A percentile compares a stretch with the other conserved stretches of the same genome.
These are phyloP conservation scores for Chorisops tibialis DNA, from an alignment of 2,888 invertebrate genomes.

Conservation along the genomic window DNA sequence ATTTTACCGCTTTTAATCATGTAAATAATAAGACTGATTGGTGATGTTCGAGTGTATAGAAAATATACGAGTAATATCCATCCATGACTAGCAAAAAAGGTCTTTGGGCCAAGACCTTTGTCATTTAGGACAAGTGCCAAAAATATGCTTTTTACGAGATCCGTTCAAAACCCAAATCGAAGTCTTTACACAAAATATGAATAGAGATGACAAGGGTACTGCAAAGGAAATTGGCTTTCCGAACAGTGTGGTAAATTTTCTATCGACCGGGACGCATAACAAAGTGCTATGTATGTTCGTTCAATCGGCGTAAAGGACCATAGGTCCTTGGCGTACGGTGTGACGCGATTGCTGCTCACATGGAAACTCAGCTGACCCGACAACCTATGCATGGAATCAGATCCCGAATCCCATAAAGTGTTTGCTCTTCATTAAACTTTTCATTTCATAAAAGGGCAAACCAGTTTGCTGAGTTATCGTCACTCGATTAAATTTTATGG, in stretches of 20 bases:
- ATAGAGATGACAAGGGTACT: slow-evolving; percentile 11
- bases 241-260: not conserved
- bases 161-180: not conserved
- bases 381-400: not conserved
- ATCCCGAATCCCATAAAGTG: slow-evolving; percentile 10
- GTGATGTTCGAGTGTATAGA: no score
- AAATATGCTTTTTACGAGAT: slow-evolving; percentile 7
- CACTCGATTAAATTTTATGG: slow-evolving; percentile 26
- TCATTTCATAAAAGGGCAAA: slow-evolving; percentile 16
- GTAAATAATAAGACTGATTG: no score
- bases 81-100: no score
- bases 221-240: slow-evolving; percentile 17
- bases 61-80: no score
- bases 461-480: slow-evolving; percentile 22
- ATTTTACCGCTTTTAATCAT: no score
- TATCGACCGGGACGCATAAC: not conserved
- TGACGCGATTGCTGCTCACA: no score
- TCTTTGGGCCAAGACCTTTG: slow-evolving; percentile 11
- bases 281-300: no score
- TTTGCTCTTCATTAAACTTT: slow-evolving; percentile 24
- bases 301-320: no score
- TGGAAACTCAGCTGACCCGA: not conserved
- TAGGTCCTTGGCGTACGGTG: no score
- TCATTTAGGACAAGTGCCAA: slow-evolving; percentile 15
- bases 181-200: not conserved